phyloP scores from a whole-genome alignment of 2,113 vertebrate genomes.

The Syngnathus typhle region DNA sequence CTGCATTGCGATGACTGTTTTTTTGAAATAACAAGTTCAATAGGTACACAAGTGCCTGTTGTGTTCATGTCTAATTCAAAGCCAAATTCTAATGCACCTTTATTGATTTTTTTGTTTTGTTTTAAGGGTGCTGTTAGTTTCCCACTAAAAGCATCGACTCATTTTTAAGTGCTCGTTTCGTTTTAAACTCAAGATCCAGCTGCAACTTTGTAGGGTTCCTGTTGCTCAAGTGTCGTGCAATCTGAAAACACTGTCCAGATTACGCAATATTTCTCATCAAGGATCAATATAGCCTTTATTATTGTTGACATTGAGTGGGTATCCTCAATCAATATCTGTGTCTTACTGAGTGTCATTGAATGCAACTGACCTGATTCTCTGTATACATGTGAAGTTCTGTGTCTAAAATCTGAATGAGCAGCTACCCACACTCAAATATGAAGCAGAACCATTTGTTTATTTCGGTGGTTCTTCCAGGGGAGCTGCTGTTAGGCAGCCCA shows the following conservation, averaged over 20 bases:
- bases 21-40: not conserved
- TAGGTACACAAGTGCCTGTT: not conserved
- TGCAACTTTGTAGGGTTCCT: constrained; percentile 4
- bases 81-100: constrained; percentile 43
- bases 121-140: constrained; percentile 13
- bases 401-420: not conserved
- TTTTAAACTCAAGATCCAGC: constrained; percentile 11
- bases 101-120: constrained; percentile 39
- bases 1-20: not conserved
- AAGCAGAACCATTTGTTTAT: constrained; percentile 6
- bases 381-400: not conserved
- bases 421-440: not conserved
- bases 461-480: constrained; percentile 13
- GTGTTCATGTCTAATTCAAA: constrained; percentile 11
- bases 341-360: no score
- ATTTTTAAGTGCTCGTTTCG: constrained; percentile 35
- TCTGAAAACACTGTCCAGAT: not conserved
- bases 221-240: not conserved
- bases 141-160: constrained; percentile 39
- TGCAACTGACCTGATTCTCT: not conserved
- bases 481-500: constrained; percentile 46
- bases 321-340: not conserved
- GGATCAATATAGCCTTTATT: not conserved
- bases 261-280: not conserved
- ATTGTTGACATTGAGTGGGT: not conserved